phyloP scores from a whole-genome alignment of 1,140 invertebrate genomes.

The Coptotermes formosanus region DNA sequence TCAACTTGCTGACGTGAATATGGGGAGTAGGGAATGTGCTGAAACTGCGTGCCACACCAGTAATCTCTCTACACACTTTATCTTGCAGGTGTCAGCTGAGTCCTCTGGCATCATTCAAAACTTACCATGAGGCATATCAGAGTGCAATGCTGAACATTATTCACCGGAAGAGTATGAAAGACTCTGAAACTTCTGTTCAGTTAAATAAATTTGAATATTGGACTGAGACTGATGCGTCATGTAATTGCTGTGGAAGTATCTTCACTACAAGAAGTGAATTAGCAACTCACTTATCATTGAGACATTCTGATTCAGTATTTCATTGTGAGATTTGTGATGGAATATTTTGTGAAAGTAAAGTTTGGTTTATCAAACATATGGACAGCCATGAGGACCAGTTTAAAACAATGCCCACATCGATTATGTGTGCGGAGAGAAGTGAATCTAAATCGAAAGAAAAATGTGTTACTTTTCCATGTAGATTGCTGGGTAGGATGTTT shows the following conservation, averaged over 20 bases:
- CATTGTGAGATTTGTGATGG: conserved; percentile 26
- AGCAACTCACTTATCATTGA: conserved; percentile 17
- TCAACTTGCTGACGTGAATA: too few relatives aligned
- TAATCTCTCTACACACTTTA: conserved; percentile 22
- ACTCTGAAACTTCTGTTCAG: not conserved
- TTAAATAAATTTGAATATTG: not conserved
- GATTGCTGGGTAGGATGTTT: not conserved
- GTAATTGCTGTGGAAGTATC: not conserved
- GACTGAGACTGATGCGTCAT: not conserved
- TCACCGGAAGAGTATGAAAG: not conserved
- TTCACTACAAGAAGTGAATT: conserved; percentile 12
- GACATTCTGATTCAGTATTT: not conserved
- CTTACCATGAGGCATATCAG: conserved; percentile 17
- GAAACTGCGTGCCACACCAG: not conserved
- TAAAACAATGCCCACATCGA: not conserved
- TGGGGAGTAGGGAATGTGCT: not conserved
- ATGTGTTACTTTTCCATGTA: not conserved
- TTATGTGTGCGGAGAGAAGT: not conserved
- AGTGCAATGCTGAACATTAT: not conserved
- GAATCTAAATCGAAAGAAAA: not conserved
- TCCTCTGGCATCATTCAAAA: conserved; percentile 18
- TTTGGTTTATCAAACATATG: conserved; percentile 21
- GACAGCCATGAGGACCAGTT: not conserved
- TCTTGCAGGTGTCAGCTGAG: conserved; percentile 22
- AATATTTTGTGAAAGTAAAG: conserved; percentile 22